Conservation (phyloP, 2,797 vertebrate genomes). For the Capromys pilorides region DNA sequence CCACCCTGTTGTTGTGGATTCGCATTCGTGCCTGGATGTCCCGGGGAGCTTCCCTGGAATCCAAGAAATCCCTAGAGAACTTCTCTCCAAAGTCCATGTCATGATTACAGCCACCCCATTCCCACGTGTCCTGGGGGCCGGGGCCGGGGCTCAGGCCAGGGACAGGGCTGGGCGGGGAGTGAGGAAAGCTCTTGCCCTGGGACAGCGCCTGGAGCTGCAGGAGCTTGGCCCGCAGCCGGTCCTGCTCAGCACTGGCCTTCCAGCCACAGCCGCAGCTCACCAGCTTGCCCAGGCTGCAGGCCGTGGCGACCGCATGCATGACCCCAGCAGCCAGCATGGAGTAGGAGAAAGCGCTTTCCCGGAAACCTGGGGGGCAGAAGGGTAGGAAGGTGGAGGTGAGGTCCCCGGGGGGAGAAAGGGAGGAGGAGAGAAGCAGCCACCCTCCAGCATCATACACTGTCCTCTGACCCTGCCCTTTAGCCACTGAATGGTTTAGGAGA, state of each 20-base stretch:
- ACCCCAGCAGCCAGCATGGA: conserved; percentile 95
- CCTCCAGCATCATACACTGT: conserved; percentile 9
- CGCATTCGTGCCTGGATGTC: conserved; percentile 95
- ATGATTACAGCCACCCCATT: conserved; percentile 95
- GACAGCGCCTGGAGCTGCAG: conserved; percentile 93
- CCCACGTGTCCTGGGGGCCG: conserved; percentile 93
- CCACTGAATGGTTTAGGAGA: conserved; percentile 6
- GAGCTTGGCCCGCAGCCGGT: conserved; percentile 93
- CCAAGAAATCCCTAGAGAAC: conserved; percentile 95
- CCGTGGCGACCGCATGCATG: conserved; percentile 94
- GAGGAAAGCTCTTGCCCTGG: conserved; percentile 87
- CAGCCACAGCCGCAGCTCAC: conserved; percentile 92
- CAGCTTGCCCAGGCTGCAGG: conserved; percentile 95
- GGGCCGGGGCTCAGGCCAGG: conserved; percentile 88
- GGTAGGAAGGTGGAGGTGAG: background rate
- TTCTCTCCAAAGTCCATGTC: conserved; percentile 93
- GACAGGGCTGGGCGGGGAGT: conserved; percentile 85
- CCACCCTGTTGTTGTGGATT: conserved; percentile 95
- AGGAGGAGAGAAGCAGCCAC: background rate
- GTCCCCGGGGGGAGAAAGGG: background rate
- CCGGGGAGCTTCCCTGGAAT: conserved; percentile 92
- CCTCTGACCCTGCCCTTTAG: background rate
- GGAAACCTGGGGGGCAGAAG: conserved; percentile 88
- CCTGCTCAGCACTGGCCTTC: conserved; percentile 91
- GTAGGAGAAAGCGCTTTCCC: conserved; percentile 94